Conservation (phyloP, 35 echinoderm and acorn worm genomes). For the Apostichopus parvimensis region DNA sequence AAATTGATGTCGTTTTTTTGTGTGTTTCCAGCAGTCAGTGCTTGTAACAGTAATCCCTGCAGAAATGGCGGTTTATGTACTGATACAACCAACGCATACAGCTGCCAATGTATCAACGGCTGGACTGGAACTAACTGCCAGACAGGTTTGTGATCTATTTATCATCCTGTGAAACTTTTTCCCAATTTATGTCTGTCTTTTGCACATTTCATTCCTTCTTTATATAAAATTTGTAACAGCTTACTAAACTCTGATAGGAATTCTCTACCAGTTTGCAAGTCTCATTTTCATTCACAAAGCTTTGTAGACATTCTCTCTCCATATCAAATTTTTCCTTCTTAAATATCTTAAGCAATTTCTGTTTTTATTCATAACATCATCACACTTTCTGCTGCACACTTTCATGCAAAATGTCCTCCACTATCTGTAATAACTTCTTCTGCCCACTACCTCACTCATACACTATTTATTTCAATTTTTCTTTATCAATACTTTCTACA, state of each 20-base stretch:
- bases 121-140: slow-evolving; percentile 34
- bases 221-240: too few relatives aligned
- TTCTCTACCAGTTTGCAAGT: too few relatives aligned
- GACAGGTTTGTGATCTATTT: slow-evolving; percentile 7
- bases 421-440: neutral
- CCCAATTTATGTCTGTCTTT: too few relatives aligned
- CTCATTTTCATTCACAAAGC: too few relatives aligned
- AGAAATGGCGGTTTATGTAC: slow-evolving; percentile 17
- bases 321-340: neutral
- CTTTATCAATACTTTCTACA: neutral
- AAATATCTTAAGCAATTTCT: neutral
- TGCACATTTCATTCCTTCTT: too few relatives aligned
- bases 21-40: neutral
- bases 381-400: neutral
- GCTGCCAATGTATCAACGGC: slow-evolving; percentile 28
- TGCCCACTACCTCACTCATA: neutral
- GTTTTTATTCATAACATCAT: neutral
- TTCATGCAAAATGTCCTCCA: too few relatives aligned
- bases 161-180: too few relatives aligned
- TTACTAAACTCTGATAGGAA: too few relatives aligned
- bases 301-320: neutral
- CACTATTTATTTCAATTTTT: neutral
- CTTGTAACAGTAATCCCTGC: slow-evolving; percentile 47
- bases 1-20: too few relatives aligned
- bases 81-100: neutral